phyloP scores from a whole-genome alignment of 1,140 invertebrate genomes.

The Anadara kagoshimensis region DNA sequence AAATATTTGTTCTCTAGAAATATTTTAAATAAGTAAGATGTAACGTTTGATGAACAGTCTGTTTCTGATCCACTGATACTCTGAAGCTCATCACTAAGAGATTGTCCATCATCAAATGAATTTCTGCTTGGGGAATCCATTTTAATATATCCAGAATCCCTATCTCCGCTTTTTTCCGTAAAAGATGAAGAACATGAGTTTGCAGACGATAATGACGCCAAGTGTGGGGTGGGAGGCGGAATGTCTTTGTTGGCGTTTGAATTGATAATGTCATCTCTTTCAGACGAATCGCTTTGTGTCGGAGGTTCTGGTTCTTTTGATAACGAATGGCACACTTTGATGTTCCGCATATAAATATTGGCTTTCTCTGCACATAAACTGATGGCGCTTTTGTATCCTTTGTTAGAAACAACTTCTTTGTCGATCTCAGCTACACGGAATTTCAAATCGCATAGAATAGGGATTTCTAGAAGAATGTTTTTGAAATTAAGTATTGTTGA shows the following conservation, averaged over 20 bases:
- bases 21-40: slow-evolving; percentile 13
- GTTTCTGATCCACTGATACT: background rate
- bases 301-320: background rate
- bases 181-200: too few species aligned
- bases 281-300: too few species aligned
- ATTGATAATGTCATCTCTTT: too few species aligned
- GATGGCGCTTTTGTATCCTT: slow-evolving; percentile 42
- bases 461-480: slow-evolving; percentile 56
- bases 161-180: background rate
- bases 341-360: slow-evolving; percentile 47
- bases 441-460: slow-evolving; percentile 38
- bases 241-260: too few species aligned
- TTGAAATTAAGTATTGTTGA: slow-evolving; percentile 49
- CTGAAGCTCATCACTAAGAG: background rate
- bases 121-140: slow-evolving; percentile 8
- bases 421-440: slow-evolving; percentile 45
- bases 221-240: too few species aligned
- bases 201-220: too few species aligned
- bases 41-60: too few species aligned
- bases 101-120: background rate
- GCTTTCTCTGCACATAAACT: slow-evolving; percentile 46
- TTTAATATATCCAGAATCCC: slow-evolving; percentile 13
- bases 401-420: slow-evolving; percentile 24
- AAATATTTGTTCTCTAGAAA: slow-evolving; percentile 17
- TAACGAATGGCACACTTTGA: slow-evolving; percentile 45